A percentile compares a stretch with the other conserved stretches of the same genome.
These are phyloP conservation scores for Chymomyza caudatula DNA, from an alignment of 2,888 invertebrate species.

Conservation along the genomic window DNA sequence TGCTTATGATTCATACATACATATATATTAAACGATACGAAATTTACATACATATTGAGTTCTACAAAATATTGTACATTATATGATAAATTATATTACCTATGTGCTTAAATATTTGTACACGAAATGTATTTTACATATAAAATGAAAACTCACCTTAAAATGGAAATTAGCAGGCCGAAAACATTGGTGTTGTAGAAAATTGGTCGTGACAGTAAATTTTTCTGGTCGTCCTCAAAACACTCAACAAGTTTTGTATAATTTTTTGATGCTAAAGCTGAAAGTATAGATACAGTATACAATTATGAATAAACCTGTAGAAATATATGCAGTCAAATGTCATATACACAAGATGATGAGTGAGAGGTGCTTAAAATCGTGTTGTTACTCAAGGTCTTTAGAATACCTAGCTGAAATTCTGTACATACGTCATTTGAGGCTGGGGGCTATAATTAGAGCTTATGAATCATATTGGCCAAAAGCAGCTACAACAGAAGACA, in stretches of 20 bases:
- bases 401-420: constrained; percentile 10
- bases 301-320: not conserved
- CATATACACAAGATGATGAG: not conserved
- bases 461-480: constrained; percentile 42
- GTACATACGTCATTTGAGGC: constrained; percentile 42
- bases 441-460: constrained; percentile 30
- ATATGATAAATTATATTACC: too few species aligned
- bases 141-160: constrained; percentile 46
- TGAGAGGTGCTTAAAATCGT: constrained; percentile 14
- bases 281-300: not conserved
- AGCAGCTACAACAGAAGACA: constrained; percentile 2
- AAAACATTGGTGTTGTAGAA: constrained; percentile 44
- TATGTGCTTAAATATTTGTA: too few species aligned
- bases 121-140: too few species aligned
- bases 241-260: constrained; percentile 8
- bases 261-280: constrained; percentile 18
- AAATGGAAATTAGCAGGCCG: constrained; percentile 37
- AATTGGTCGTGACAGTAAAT: constrained; percentile 7
- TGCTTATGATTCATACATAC: too few species aligned
- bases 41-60: too few species aligned
- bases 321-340: not conserved
- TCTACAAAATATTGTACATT: too few species aligned
- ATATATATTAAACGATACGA: too few species aligned
- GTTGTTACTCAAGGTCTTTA: constrained; percentile 34
- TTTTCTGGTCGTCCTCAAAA: not conserved